Percentiles rank a stretch among this genome's conserved stretches.
These are phyloP conservation scores for Scomber japonicus DNA, from an alignment of 2,113 vertebrate genomes.

Conservation along the genomic window DNA sequence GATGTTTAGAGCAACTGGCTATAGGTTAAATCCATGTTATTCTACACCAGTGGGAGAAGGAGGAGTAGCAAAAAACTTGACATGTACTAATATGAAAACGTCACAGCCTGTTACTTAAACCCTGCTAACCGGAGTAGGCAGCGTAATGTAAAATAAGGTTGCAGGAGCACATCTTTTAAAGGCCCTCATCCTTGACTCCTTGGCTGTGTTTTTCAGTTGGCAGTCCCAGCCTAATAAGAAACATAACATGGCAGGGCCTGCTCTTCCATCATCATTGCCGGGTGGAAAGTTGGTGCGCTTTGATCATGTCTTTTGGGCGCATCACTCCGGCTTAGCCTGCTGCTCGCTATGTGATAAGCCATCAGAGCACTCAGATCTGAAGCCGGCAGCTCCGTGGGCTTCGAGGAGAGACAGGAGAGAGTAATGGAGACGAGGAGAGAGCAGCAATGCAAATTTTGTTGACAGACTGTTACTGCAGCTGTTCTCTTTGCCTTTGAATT, in stretches of 20 bases:
- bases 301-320: slow-evolving; percentile 82
- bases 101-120: slow-evolving; percentile 37
- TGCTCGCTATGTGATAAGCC: slow-evolving; percentile 80
- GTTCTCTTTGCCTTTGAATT: slow-evolving; percentile 72
- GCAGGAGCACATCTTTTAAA: slow-evolving; percentile 46
- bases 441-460: slow-evolving; percentile 83
- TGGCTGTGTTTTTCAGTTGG: slow-evolving; percentile 62
- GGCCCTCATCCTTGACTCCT: slow-evolving; percentile 66
- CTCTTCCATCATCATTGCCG: slow-evolving; percentile 74
- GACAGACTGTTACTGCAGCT: slow-evolving; percentile 79
- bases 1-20: slow-evolving; percentile 23
- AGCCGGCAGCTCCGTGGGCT: slow-evolving; percentile 72
- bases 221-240: slow-evolving; percentile 78
- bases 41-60: slow-evolving; percentile 14
- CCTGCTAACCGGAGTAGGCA: slow-evolving; percentile 34
- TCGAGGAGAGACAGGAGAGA: slow-evolving; percentile 68
- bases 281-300: slow-evolving; percentile 79
- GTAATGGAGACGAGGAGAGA: slow-evolving; percentile 62
- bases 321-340: slow-evolving; percentile 79
- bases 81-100: slow-evolving; percentile 50
- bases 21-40: slow-evolving; percentile 28
- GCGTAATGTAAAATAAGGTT: slow-evolving; percentile 35
- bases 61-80: slow-evolving; percentile 16
- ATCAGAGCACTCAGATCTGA: slow-evolving; percentile 78
- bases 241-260: slow-evolving; percentile 76